Percentiles rank a stretch among this genome's conserved stretches.
Evolutionary conservation across 1,140 invertebrate species (phyloP).

Genomic region (Drosophila cardini): DNA sequence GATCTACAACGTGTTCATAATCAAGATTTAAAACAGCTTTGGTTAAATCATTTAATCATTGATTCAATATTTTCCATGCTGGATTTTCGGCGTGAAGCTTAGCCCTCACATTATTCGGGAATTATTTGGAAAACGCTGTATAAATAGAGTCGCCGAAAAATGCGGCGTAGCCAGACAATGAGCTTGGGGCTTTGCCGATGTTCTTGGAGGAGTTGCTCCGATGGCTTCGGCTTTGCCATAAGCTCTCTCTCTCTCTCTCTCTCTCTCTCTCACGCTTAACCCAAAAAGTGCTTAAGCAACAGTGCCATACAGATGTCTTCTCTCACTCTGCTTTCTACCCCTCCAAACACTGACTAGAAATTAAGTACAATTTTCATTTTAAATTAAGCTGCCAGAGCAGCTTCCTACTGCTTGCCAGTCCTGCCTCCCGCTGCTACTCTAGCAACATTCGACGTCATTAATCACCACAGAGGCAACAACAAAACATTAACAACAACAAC

Average conservation of each 20-base stretch:
- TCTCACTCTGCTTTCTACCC: neutral
- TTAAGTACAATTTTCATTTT: conserved; percentile 83
- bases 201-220: neutral
- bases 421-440: conserved; percentile 19
- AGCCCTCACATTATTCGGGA: conserved; percentile 12
- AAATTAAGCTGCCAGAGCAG: conserved; percentile 76
- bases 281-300: conserved; percentile 16
- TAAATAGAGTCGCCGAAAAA: conserved; percentile 32
- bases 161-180: conserved; percentile 28
- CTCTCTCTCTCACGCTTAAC: conserved; percentile 11
- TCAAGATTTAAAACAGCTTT: neutral
- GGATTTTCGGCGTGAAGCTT: conserved; percentile 7
- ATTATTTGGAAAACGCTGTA: conserved; percentile 30
- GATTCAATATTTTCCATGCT: conserved; percentile 29
- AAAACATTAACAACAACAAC: conserved; percentile 44
- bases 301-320: conserved; percentile 31
- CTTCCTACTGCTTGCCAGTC: conserved; percentile 7
- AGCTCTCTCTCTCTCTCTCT: conserved; percentile 25
- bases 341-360: conserved; percentile 53
- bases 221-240: conserved; percentile 53
- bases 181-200: conserved; percentile 14
- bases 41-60: neutral
- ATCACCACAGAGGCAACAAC: conserved; percentile 71
- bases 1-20: neutral
- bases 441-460: conserved; percentile 76